Evolutionary conservation across 2,888 invertebrate genomes (phyloP).

Genomic region (Anagyrus pseudococci): DNA sequence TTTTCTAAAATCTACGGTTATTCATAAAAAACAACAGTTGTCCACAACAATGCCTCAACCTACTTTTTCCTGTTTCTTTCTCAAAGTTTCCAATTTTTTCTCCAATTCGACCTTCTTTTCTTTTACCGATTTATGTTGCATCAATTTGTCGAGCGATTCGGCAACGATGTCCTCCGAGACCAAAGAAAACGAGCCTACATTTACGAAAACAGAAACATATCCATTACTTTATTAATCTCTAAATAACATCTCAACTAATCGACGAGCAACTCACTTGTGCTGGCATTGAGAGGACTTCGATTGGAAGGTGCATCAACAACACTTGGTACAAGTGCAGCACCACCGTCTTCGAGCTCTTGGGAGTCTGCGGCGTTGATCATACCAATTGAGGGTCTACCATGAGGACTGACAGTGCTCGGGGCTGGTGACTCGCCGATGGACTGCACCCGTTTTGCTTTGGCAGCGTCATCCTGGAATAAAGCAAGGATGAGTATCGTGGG

Average conservation of each 20-base stretch:
- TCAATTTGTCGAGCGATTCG: slow-evolving; percentile 79
- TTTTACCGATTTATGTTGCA: slow-evolving; percentile 81
- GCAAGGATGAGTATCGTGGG: neutral
- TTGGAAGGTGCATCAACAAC: slow-evolving; percentile 48
- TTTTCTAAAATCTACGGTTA: too few relatives aligned
- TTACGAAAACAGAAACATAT: neutral
- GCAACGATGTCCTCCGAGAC: slow-evolving; percentile 68
- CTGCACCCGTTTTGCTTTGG: slow-evolving; percentile 49
- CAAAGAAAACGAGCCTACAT: slow-evolving; percentile 39
- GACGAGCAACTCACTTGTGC: slow-evolving; percentile 46
- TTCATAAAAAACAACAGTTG: too few relatives aligned
- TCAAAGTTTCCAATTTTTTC: slow-evolving; percentile 83
- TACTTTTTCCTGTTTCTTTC: slow-evolving; percentile 81
- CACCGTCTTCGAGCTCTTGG: slow-evolving; percentile 52
- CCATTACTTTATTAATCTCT: neutral
- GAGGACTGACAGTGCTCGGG: slow-evolving; percentile 50
- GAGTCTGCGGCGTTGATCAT: slow-evolving; percentile 50
- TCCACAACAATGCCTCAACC: too few relatives aligned
- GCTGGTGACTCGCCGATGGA: slow-evolving; percentile 48
- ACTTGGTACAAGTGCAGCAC: slow-evolving; percentile 42
- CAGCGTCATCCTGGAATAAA: slow-evolving; percentile 25
- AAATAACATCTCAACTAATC: neutral
- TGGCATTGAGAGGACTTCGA: slow-evolving; percentile 52
- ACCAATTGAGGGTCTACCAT: slow-evolving; percentile 53
- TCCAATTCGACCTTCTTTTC: slow-evolving; percentile 86